A percentile compares a stretch with the other conserved stretches of the same genome.
Evolutionary conservation across 2,797 vertebrate genomes (phyloP).

Genomic region (Chrysocyon brachyurus): DNA sequence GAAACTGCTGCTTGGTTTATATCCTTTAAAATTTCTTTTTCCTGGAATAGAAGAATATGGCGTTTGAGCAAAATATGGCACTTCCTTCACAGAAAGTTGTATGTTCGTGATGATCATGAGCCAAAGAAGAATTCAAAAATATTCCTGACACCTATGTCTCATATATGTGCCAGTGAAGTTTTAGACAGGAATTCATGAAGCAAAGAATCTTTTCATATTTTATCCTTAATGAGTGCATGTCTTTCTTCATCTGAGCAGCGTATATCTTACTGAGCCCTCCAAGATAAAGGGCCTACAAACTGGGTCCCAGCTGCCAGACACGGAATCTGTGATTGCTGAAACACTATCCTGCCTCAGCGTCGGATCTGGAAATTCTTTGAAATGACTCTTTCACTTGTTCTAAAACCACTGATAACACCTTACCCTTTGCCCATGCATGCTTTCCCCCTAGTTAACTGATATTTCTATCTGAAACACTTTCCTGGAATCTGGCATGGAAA

Average conservation of each 20-base stretch:
- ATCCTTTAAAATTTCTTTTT: neutral
- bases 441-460: neutral
- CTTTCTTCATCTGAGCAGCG: neutral
- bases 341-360: neutral
- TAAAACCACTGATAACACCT: neutral
- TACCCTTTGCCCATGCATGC: neutral
- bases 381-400: neutral
- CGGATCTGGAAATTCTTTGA: neutral
- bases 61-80: conserved; percentile 65
- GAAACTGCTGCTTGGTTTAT: conserved; percentile 69
- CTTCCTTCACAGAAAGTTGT: conserved; percentile 73
- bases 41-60: conserved; percentile 66
- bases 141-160: conserved; percentile 65
- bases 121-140: conserved; percentile 76
- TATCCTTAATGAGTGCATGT: neutral
- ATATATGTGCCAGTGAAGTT: conserved; percentile 52
- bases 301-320: neutral
- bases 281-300: neutral
- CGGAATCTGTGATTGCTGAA: neutral
- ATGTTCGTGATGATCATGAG: conserved; percentile 67
- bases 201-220: conserved; percentile 9
- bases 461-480: neutral
- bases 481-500: neutral
- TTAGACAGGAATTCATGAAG: conserved; percentile 46
- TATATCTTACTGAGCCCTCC: neutral